Conservation (phyloP, 2,888 invertebrate genomes). For the Aporophyla lueneburgensis region DNA sequence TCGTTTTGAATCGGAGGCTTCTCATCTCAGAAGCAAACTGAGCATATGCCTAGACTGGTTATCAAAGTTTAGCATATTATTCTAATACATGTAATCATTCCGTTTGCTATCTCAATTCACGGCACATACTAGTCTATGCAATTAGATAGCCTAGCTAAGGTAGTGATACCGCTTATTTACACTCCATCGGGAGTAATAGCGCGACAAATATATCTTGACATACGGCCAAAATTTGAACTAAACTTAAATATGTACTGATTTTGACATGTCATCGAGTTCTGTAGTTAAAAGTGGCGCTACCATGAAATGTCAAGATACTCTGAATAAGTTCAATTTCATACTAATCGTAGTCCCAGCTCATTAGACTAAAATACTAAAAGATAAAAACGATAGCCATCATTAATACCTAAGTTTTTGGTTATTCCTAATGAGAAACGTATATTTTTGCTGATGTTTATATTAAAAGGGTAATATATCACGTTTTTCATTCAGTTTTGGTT, state of each 20-base stretch:
- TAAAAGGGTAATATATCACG: neutral
- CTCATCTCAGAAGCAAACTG: constrained; percentile 33
- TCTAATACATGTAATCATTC: constrained; percentile 20
- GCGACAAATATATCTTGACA: neutral
- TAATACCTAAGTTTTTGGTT: constrained; percentile 29
- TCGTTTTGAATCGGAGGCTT: constrained; percentile 34
- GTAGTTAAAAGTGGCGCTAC: neutral
- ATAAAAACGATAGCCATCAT: constrained; percentile 45
- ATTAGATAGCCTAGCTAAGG: constrained; percentile 51
- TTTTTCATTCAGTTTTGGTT: constrained; percentile 23
- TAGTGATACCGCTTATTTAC: constrained; percentile 44
- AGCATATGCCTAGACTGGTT: constrained; percentile 9
- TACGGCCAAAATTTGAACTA: constrained; percentile 7
- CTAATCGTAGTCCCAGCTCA: constrained; percentile 25
- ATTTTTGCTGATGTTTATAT: constrained; percentile 33
- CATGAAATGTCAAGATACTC: constrained; percentile 1
- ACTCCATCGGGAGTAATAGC: constrained; percentile 35
- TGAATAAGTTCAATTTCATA: constrained; percentile 18
- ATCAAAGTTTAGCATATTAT: constrained; percentile 15
- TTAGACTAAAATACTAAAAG: constrained; percentile 37
- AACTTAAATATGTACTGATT: neutral
- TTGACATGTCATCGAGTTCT: neutral
- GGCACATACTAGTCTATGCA: constrained; percentile 33
- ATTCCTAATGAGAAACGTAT: constrained; percentile 7
- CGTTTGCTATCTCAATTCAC: constrained; percentile 53